Base-by-base conservation (phyloP, 2,113 vertebrate species). In the Gulo gulo region DNA sequence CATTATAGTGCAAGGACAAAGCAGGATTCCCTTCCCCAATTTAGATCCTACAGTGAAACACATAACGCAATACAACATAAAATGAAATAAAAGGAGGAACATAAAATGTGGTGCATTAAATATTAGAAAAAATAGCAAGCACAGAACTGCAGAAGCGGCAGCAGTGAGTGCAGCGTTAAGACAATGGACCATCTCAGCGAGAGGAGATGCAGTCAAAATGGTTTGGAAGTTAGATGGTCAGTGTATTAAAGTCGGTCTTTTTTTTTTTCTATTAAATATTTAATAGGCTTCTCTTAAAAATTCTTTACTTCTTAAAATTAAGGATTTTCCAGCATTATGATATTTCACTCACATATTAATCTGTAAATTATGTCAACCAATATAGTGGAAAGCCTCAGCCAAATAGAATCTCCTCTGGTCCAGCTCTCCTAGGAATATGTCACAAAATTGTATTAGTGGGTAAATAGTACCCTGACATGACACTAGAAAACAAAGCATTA, bases 51-150 rank as follows among this genome's bases (percentile, higher is more conserved):
- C 98, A 95, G 96, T 95, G 97, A 98, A 98, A 74, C 94, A 93
- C 61, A 96, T 36, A 97, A 74, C 18, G 6, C 94, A 94, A 96
- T 97, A 15, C 65, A 96, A 80, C 39, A 4, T 15, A 96, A 98
- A 98, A 98, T 85, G 52, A 97, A 97, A 98, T 96, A 97, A 98
- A 98, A 98, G 97, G 96, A 83, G n/a, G 69, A 97, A 93, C 57
- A 98, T 88, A 97, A 97, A 96, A 97, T 76, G 94, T 2, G 88
- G 39, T 34, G 92, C 92, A 97, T 34, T 97, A 57, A 97, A 85
- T 97, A 98, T 97, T 94, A 97, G 96, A 47, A 89, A 97, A 94
- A 86, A 88, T 2, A 95, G 73, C 79, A 93, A 91, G 88, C 57
- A 97, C 52, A 76, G 34, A 82, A 96, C 67, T 76, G 87, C 52